Evolutionary conservation across 2,113 vertebrate species (phyloP).

Genomic region (Trichechus manatus): DNA sequence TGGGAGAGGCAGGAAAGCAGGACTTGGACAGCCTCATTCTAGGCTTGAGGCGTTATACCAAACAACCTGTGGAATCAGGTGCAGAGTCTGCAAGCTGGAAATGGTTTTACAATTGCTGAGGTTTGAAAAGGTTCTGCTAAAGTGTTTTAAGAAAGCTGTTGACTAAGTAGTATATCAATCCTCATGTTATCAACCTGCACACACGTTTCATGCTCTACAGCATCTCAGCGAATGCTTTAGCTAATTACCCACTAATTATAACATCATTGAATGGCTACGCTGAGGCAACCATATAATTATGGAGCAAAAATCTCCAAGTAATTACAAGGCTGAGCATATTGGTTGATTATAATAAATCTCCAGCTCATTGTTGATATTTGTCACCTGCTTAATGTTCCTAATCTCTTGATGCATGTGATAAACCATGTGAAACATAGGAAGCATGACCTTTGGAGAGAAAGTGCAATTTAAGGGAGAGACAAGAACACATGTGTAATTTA

Average conservation of each 20-base stretch:
- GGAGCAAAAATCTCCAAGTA: slow-evolving; percentile 83
- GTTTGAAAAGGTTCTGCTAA: slow-evolving; percentile 34
- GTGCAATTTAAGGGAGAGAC: slow-evolving; percentile 64
- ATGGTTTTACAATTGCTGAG: neutral
- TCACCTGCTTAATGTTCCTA: slow-evolving; percentile 84
- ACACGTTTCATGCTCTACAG: slow-evolving; percentile 83
- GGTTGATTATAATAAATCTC: slow-evolving; percentile 86
- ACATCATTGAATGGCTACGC: slow-evolving; percentile 87
- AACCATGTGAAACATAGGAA: slow-evolving; percentile 65
- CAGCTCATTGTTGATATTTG: slow-evolving; percentile 84
- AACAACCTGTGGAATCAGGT: neutral
- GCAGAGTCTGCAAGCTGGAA: neutral
- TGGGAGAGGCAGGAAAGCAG: neutral
- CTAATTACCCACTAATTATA: slow-evolving; percentile 91
- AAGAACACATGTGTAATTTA: neutral
- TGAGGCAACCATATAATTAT: slow-evolving; percentile 87
- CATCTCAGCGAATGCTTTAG: slow-evolving; percentile 85
- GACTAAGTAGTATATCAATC: slow-evolving; percentile 72
- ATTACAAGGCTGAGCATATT: slow-evolving; percentile 86
- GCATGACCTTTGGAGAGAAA: slow-evolving; percentile 41
- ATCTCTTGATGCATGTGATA: slow-evolving; percentile 77
- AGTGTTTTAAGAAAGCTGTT: slow-evolving; percentile 71
- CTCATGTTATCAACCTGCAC: slow-evolving; percentile 81
- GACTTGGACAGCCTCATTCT: neutral
- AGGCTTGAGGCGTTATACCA: neutral